Percentiles rank a stretch among this genome's conserved stretches.
Evolutionary conservation across 2,113 vertebrate species (phyloP).

Genomic region (Megaleporinus macrocephalus): DNA sequence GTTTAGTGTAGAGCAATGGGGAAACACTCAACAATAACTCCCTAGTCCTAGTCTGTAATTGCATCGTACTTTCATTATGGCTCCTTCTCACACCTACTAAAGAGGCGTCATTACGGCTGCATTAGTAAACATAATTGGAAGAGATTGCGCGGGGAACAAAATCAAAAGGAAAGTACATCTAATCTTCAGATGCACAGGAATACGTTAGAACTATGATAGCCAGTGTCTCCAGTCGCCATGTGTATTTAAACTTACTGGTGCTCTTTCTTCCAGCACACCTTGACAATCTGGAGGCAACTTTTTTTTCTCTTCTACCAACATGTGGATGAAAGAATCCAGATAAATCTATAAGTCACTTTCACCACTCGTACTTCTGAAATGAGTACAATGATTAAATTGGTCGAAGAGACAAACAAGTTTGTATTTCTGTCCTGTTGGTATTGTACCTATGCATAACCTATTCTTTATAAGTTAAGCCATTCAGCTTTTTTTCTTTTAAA

Average conservation of each 20-base stretch:
- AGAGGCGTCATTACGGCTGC: constrained; percentile 70
- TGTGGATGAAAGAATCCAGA: background rate
- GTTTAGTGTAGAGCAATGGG: constrained; percentile 69
- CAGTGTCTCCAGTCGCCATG: background rate
- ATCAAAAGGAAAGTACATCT: constrained; percentile 25
- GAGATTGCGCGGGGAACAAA: constrained; percentile 69
- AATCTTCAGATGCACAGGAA: constrained; percentile 11
- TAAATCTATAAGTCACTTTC: background rate
- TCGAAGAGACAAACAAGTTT: background rate
- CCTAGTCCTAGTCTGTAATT: constrained; percentile 80
- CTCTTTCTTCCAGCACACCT: background rate
- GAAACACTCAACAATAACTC: constrained; percentile 78
- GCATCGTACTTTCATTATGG: constrained; percentile 75
- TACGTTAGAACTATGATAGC: background rate
- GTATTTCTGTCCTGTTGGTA: background rate
- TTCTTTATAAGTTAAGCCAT: too few relatives aligned
- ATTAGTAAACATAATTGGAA: constrained; percentile 70
- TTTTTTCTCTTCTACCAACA: background rate
- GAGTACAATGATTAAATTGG: background rate
- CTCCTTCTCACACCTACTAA: constrained; percentile 73
- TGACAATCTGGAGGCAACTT: background rate
- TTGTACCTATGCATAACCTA: too few relatives aligned
- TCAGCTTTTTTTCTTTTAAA: too few relatives aligned
- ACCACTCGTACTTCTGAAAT: background rate
- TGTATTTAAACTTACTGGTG: background rate